A percentile compares a stretch with the other conserved stretches of the same genome.
Evolutionary conservation across 1,140 invertebrate species (phyloP).

Genomic region (Pogonus chalceus): DNA sequence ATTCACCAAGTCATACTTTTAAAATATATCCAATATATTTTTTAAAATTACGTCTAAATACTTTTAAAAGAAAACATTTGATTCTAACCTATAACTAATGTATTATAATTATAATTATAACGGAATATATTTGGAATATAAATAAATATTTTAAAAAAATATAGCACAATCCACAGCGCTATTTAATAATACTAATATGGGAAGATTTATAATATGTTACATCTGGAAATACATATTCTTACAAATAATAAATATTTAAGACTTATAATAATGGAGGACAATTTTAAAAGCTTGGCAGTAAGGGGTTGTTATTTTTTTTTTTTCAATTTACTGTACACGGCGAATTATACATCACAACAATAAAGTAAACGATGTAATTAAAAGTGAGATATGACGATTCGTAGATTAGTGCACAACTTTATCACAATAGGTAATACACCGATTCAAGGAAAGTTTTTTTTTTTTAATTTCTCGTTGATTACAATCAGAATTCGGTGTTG

Average conservation of each 20-base stretch:
- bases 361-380: background rate
- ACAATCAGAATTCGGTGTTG: background rate
- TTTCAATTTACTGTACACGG: too few species aligned
- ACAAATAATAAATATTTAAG: too few species aligned
- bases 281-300: background rate
- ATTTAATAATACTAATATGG: background rate
- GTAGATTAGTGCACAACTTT: background rate
- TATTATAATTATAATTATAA: too few species aligned
- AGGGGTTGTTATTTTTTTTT: background rate
- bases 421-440: constrained; percentile 4
- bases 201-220: background rate
- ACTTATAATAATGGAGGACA: background rate
- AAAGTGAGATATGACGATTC: constrained; percentile 6
- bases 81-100: too few species aligned
- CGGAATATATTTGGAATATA: too few species aligned
- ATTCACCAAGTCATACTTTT: background rate
- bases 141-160: too few species aligned
- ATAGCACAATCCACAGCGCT: background rate
- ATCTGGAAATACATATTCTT: background rate
- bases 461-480: background rate
- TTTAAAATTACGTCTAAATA: background rate
- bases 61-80: too few species aligned
- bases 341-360: background rate
- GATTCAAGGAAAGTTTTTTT: background rate
- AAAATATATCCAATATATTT: constrained; percentile 1